phyloP scores from a whole-genome alignment of 2,888 invertebrate species.

The Herminia tarsipennalis region DNA sequence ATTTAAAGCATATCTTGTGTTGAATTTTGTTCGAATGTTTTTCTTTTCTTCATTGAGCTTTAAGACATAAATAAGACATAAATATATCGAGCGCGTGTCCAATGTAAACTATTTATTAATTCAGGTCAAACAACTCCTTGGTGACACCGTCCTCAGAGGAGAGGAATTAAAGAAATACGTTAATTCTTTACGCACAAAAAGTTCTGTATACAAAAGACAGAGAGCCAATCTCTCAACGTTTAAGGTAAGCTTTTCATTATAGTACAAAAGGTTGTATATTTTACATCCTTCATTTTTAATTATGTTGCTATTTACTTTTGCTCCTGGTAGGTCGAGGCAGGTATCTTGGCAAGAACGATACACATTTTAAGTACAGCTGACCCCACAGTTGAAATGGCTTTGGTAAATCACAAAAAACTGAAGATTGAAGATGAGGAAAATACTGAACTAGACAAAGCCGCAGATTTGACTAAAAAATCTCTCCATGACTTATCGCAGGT shows the following conservation, averaged over 20 bases:
- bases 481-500: constrained; percentile 82
- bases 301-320: constrained; percentile 23
- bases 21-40: constrained; percentile 15
- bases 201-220: constrained; percentile 92
- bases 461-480: constrained; percentile 74
- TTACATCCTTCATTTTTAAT: constrained; percentile 9
- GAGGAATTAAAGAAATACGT: constrained; percentile 95
- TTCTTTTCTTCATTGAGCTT: no score
- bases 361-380: constrained; percentile 89
- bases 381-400: constrained; percentile 80
- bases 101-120: no score
- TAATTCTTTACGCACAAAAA: constrained; percentile 91
- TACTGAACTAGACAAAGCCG: constrained; percentile 72
- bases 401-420: constrained; percentile 80
- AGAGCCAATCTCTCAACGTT: constrained; percentile 90
- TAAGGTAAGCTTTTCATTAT: constrained; percentile 69
- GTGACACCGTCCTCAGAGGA: constrained; percentile 90
- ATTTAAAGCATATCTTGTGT: constrained; percentile 41
- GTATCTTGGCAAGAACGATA: constrained; percentile 90
- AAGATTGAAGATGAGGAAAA: constrained; percentile 85
- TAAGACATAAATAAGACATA: no score
- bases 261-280: constrained; percentile 29
- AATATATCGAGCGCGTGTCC: no score
- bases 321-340: constrained; percentile 87
- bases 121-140: constrained; percentile 81